phyloP scores from a whole-genome alignment of 2,797 vertebrate species.

The Pantherophis vulpinus region DNA sequence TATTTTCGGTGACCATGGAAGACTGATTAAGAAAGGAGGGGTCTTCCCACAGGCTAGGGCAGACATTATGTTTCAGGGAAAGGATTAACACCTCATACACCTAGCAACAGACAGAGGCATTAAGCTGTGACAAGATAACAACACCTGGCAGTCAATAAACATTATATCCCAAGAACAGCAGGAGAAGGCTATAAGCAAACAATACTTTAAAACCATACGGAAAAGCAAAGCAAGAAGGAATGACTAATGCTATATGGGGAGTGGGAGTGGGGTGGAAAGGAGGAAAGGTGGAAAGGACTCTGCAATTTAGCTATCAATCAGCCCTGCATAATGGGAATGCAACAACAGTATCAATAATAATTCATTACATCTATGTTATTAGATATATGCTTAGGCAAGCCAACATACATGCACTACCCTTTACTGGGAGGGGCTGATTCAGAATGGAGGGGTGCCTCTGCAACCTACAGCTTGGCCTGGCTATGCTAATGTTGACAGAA shows the following conservation, averaged over 20 bases:
- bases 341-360: not conserved
- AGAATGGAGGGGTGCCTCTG: conserved; percentile 25
- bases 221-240: conserved; percentile 55
- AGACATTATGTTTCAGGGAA: conserved; percentile 47
- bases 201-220: conserved; percentile 58
- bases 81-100: conserved; percentile 68
- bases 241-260: conserved; percentile 45
- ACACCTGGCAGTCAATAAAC: conserved; percentile 60
- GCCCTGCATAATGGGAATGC: conserved; percentile 36
- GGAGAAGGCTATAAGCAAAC: conserved; percentile 59
- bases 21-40: conserved; percentile 37
- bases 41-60: conserved; percentile 36
- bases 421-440: conserved; percentile 22
- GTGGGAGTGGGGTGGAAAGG: not conserved
- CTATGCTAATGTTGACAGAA: not conserved
- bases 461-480: not conserved
- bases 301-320: conserved; percentile 12
- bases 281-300: no score
- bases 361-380: not conserved
- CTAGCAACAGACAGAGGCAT: conserved; percentile 64
- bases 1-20: conserved; percentile 60
- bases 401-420: not conserved
- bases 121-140: conserved; percentile 65
- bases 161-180: conserved; percentile 57
- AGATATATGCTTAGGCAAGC: conserved; percentile 1